Conservation (phyloP, 2,888 invertebrate species). For the Oligia latruncula region DNA sequence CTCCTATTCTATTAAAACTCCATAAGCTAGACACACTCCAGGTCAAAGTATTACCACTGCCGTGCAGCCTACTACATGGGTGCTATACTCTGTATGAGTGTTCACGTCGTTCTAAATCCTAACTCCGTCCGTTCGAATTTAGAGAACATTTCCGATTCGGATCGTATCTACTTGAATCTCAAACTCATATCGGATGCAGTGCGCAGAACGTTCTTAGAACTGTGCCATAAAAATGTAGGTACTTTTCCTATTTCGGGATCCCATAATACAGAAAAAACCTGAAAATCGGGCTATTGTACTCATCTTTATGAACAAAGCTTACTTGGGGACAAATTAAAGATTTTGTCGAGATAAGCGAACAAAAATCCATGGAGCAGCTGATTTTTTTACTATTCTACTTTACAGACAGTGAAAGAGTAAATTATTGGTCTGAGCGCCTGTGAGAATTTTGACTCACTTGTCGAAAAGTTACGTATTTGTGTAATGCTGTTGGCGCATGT, state of each 20-base stretch:
- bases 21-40: neutral
- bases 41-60: too few species aligned
- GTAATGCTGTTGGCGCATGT: neutral
- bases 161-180: neutral
- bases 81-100: too few species aligned
- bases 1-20: neutral
- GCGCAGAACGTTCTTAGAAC: neutral
- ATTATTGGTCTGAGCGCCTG: slow-evolving; percentile 14
- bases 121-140: neutral
- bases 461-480: neutral
- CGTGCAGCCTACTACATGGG: too few species aligned
- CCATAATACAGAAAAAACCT: neutral
- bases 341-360: too few species aligned
- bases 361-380: too few species aligned
- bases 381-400: too few species aligned
- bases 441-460: neutral
- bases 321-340: too few species aligned
- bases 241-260: neutral
- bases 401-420: neutral
- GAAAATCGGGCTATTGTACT: too few species aligned
- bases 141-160: neutral
- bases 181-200: too few species aligned
- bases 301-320: neutral
- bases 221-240: neutral
- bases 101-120: too few species aligned